phyloP scores from a whole-genome alignment of 2,797 vertebrate genomes.

The Parauchenoglanis punctatus region DNA sequence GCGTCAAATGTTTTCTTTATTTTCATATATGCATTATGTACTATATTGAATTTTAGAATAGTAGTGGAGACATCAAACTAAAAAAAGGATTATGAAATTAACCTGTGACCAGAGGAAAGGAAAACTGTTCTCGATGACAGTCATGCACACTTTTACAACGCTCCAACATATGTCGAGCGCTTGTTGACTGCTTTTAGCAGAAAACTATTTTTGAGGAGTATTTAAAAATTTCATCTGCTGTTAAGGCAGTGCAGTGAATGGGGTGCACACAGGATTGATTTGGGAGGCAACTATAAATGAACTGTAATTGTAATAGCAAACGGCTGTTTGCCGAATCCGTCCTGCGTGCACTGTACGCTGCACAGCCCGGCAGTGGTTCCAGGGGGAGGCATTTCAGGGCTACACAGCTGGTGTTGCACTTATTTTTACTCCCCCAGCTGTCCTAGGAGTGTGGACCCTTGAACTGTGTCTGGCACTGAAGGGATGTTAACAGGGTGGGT shows the following conservation, averaged over 20 bases:
- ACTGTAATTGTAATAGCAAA: not conserved
- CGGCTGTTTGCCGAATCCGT: constrained; percentile 16
- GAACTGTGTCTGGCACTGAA: constrained; percentile 44
- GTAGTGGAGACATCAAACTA: not conserved
- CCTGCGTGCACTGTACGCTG: not conserved
- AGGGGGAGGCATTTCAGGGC: constrained; percentile 44
- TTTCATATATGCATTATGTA: not conserved
- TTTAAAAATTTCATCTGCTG: not conserved
- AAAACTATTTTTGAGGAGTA: not conserved
- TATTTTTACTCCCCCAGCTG: constrained; percentile 76
- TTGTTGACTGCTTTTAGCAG: not conserved
- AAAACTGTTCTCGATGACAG: not conserved
- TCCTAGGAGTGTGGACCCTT: constrained; percentile 48
- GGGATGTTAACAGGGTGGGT: constrained; percentile 29
- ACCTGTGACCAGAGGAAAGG: not conserved
- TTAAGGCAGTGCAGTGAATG: not conserved
- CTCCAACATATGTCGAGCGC: not conserved
- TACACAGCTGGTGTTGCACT: constrained; percentile 61
- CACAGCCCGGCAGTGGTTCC: constrained; percentile 41
- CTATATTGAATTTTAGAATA: not conserved
- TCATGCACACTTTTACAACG: not conserved
- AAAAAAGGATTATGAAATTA: not conserved
- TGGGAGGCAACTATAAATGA: constrained; percentile 9
- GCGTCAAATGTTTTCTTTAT: not conserved
- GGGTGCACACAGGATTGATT: not conserved